A percentile compares a stretch with the other conserved stretches of the same genome.
Evolutionary conservation across 2,888 invertebrate species (phyloP).

Genomic region (Yponomeuta plumbellus): DNA sequence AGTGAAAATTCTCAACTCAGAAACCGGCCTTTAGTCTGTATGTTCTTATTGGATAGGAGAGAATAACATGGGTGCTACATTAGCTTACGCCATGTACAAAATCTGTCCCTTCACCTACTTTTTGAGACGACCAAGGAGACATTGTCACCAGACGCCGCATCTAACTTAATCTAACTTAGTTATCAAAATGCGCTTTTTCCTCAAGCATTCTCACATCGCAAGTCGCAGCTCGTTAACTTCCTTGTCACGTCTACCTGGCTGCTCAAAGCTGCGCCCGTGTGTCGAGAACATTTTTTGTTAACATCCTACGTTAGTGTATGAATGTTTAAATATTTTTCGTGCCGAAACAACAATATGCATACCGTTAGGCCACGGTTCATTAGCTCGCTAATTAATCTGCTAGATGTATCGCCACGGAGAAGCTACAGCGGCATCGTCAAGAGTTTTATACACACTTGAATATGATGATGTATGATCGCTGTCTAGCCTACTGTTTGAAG

Average conservation of each 20-base stretch:
- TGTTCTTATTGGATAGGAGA: too few species aligned
- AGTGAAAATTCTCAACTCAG: too few species aligned
- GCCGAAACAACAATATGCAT: background rate
- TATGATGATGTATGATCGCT: too few species aligned
- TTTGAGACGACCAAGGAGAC: too few species aligned
- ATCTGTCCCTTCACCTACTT: too few species aligned
- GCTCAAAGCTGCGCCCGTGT: background rate
- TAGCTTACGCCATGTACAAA: too few species aligned
- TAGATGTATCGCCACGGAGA: background rate
- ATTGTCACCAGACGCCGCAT: too few species aligned
- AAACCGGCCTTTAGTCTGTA: too few species aligned
- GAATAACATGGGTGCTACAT: too few species aligned
- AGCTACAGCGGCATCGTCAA: too few species aligned
- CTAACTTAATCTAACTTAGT: background rate
- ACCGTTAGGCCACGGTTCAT: background rate
- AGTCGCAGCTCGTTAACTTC: background rate
- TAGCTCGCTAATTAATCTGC: background rate
- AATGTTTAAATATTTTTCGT: background rate
- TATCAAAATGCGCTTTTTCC: background rate
- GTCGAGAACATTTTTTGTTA: background rate
- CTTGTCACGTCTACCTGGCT: background rate
- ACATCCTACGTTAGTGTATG: background rate
- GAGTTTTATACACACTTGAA: too few species aligned
- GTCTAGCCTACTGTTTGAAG: too few species aligned
- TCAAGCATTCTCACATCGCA: background rate